These are phyloP conservation scores for Thermophis baileyi DNA, from an alignment of 2,113 vertebrate species.

Conservation along the genomic window DNA sequence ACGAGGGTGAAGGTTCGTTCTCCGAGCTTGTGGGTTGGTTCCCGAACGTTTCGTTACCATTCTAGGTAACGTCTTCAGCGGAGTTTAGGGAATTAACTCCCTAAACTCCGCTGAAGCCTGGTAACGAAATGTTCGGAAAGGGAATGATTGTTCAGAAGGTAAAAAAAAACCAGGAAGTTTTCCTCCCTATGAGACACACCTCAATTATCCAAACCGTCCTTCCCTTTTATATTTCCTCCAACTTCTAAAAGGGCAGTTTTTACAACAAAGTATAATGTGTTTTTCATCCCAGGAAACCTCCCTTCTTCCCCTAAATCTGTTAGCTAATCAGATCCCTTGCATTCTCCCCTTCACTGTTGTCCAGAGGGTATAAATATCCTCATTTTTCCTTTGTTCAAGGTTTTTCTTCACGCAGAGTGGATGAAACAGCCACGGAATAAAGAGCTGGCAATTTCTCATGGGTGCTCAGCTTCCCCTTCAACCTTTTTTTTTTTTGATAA, in stretches of 20 bases:
- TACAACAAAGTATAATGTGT: not conserved
- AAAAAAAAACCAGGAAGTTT: not conserved
- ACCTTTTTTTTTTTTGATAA: not conserved
- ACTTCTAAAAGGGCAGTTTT: not conserved
- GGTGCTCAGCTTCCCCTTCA: too few species aligned
- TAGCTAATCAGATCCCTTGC: not conserved
- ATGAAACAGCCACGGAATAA: not conserved
- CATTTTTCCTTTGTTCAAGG: not conserved
- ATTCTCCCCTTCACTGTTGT: not conserved
- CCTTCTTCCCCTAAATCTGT: not conserved
- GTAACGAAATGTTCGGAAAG: too few species aligned
- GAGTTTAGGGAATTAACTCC: too few species aligned
- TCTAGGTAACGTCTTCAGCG: too few species aligned
- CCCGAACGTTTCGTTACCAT: too few species aligned
- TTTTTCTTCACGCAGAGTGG: not conserved
- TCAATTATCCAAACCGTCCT: not conserved
- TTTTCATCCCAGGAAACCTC: not conserved
- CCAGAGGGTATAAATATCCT: not conserved
- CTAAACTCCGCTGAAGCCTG: too few species aligned
- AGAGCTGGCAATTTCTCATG: not conserved
- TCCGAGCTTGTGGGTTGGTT: too few species aligned
- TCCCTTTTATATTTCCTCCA: not conserved
- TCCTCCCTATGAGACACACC: too few species aligned
- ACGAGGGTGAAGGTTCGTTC: too few species aligned
- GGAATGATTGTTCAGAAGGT: not conserved